Evolutionary conservation across 2,888 invertebrate species (phyloP), one percentile per base, ranked within the genome.

Genomic region (Bembecia ichneumoniformis): DNA sequence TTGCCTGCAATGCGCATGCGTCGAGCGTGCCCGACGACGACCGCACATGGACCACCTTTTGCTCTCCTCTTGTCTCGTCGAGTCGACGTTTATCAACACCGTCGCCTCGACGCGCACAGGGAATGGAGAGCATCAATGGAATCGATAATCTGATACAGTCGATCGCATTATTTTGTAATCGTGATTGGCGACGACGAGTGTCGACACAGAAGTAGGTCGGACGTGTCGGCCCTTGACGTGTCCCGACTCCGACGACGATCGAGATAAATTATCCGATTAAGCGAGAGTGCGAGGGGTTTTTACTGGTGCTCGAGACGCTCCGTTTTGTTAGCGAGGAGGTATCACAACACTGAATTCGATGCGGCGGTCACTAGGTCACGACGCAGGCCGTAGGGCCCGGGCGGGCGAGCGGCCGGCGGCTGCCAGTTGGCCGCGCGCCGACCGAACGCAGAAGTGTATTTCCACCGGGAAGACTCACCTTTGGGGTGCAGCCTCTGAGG

Each of bases 401-500:
- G 62, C 60, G 60, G 59, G 62, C 60, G 61, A 60, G 65, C 61
- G 64, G 64, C 65, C 60, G 57, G 64, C 63, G 48, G 44, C 15
- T 15, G 47, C 43, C 59, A 66, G 64, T 66, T 70, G 71, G 71
- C 74, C 66, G 53, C 57, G 55, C 64, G 71, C 73, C 69, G 69
- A 74, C 74, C 74, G 68, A 67, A 62, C 65, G 73, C 76, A 74
- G 68, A 67, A 61, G 66, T 62, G 65, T 71, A 71, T 68, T 67
- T 71, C 67, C 65, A 76, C 71, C 58, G 60, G 55, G 63, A 62
- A 51, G 68, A 89, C 94, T 93, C 92, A 96, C 96, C 95, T 92
- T 91, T 92, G 66, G 96, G 96, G 88, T 96, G 94, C 87, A 96
- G 92, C 88, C 94, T 92, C 88, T 94, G 94, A 74, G 95, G 95